Evolutionary conservation across 2,797 vertebrate species (phyloP), one percentile per base, ranked within the genome.

Genomic region (Zalophus californianus): DNA sequence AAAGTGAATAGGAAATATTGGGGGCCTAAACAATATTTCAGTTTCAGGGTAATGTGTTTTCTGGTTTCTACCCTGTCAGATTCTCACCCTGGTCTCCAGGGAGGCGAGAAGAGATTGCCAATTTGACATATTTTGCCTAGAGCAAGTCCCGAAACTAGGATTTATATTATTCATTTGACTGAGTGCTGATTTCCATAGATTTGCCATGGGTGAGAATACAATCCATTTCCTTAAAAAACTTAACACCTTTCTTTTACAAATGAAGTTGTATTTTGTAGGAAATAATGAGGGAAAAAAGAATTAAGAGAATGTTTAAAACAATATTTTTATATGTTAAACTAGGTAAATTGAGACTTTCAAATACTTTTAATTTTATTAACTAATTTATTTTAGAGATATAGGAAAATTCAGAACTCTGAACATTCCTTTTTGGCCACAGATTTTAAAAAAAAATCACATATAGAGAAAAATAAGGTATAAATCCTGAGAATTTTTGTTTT

Each of bases 91-190:
- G 70, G 41, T 94, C 94, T 96, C 96, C 48, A 23, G 75, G 50
- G 83, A 97, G 38, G 75, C 2, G 7, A 85, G 64, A 23, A 89
- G 77, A 93, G 60, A 95, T 70, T 88, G 80, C 77, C 77, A 62
- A 70, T 79, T 64, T 95, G 90, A 96, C 87, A 86, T 86, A 93
- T 88, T 85, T 96, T 98, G 97, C 97, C 96, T 95, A 79, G 93
- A 97, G 97, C 95, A 96, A 66, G 56, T 98, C 90, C 91, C 93
- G 70, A 97, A 97, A 96, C 75, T 48, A 88, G 50, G n/a, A 93
- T 96, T 93, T 87, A 64, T 83, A 75, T 78, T 97, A 92, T 93
- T 96, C 44, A 93, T 97, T 93, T 48, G 3, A 95, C 35, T 58
- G 72, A 94, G n/a, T 79, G 75, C 83, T 97, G 52, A 96, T 96